These are phyloP conservation scores for Campoletis raptor DNA, from an alignment of 2,888 invertebrate genomes.

Conservation along the genomic window DNA sequence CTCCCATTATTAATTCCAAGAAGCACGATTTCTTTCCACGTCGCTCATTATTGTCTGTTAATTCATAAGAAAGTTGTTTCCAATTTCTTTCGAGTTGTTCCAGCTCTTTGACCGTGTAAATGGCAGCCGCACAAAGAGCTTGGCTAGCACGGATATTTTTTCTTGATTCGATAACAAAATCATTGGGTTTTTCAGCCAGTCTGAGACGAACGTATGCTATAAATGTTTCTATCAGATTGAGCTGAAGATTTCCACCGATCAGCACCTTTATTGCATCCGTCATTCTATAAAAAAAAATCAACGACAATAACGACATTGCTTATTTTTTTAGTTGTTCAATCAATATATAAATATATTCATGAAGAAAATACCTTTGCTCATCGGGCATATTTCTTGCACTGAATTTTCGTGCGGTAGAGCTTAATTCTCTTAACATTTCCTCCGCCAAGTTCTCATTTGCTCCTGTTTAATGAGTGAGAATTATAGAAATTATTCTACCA, in stretches of 20 bases:
- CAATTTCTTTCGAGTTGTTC: conserved; percentile 64
- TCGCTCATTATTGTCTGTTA: conserved; percentile 1
- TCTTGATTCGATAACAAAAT: conserved; percentile 72
- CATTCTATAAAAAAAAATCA: conserved; percentile 29
- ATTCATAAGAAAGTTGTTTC: conserved; percentile 57
- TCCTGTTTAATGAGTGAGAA: conserved; percentile 37
- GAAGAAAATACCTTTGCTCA: conserved; percentile 51
- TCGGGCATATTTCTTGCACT: conserved; percentile 31
- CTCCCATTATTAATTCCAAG: conserved; percentile 43
- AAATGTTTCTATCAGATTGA: conserved; percentile 72
- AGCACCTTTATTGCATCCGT: conserved; percentile 57
- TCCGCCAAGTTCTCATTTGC: conserved; percentile 63
- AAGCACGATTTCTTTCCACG: not conserved
- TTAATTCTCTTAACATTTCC: conserved; percentile 61
- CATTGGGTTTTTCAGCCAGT: conserved; percentile 64
- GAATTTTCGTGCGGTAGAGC: conserved; percentile 38
- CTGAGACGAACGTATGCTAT: conserved; percentile 71
- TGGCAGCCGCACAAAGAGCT: conserved; percentile 64
- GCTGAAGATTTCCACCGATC: conserved; percentile 65
- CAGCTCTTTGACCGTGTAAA: conserved; percentile 70
- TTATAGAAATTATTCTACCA: too few relatives aligned
- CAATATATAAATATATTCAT: not conserved
- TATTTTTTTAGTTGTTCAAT: not conserved
- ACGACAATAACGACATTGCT: not conserved
- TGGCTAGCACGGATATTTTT: conserved; percentile 72